A percentile compares a stretch with the other conserved stretches of the same genome.
These are phyloP conservation scores for Cryptoprocta ferox DNA, from an alignment of 2,797 vertebrate genomes.

Conservation along the genomic window DNA sequence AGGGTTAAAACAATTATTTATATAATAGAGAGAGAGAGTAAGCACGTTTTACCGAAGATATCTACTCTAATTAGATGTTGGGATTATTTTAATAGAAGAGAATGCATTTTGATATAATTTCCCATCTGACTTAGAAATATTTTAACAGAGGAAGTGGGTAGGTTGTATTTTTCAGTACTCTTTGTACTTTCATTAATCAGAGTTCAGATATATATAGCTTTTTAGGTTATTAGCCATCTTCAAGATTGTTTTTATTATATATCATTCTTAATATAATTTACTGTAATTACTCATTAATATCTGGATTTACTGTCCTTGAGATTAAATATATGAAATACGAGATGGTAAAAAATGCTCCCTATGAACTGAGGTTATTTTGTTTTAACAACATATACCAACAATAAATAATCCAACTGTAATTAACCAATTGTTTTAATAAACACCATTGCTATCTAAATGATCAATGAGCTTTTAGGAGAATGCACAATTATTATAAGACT, in stretches of 20 bases:
- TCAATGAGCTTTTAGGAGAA: background rate
- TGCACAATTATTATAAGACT: background rate
- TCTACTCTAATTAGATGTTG: background rate
- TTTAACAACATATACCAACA: background rate
- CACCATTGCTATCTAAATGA: background rate
- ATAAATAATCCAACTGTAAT: constrained; percentile 50
- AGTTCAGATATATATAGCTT: constrained; percentile 57
- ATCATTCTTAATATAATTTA: constrained; percentile 45
- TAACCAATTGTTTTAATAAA: constrained; percentile 54
- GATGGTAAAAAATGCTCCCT: background rate
- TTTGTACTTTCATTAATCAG: constrained; percentile 29
- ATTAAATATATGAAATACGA: constrained; percentile 9
- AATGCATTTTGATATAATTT: constrained; percentile 42
- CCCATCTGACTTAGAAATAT: constrained; percentile 3
- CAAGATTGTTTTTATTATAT: constrained; percentile 61
- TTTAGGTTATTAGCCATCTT: constrained; percentile 57
- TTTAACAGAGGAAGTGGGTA: background rate
- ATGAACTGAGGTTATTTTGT: background rate
- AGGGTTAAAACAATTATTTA: background rate
- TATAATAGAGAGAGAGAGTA: background rate
- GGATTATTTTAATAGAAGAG: background rate
- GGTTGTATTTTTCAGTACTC: constrained; percentile 14
- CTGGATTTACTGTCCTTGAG: background rate
- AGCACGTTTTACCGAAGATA: background rate
- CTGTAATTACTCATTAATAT: constrained; percentile 51